Conservation (phyloP, 1,140 invertebrate genomes). For the silkworm (Bombyx mori) region ASM3026992v2 NC_085111.1:11130501-11131000, state of each 20-base stretch:
- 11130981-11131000: too few relatives aligned
- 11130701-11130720: too few relatives aligned
- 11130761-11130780: slow-evolving; percentile 19
- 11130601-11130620: slow-evolving; percentile 15
- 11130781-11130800: slow-evolving; percentile 19
- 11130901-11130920: background rate
- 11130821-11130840: background rate
- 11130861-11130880: background rate
- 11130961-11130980: too few relatives aligned
- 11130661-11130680: too few relatives aligned
- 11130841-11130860: background rate
- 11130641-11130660: too few relatives aligned
- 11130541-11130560: slow-evolving; percentile 19
- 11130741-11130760: slow-evolving; percentile 3
- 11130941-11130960: too few relatives aligned
- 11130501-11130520: too few relatives aligned
- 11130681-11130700: too few relatives aligned
- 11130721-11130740: too few relatives aligned
- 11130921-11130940: too few relatives aligned
- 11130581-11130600: slow-evolving; percentile 23
- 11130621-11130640: background rate
- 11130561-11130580: slow-evolving; percentile 33
- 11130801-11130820: slow-evolving; percentile 18
- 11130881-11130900: slow-evolving; percentile 1
- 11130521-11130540: slow-evolving; percentile 8